These are phyloP conservation scores for Hybos culiciformis DNA, from an alignment of 2,888 invertebrate species.

Conservation along the genomic window DNA sequence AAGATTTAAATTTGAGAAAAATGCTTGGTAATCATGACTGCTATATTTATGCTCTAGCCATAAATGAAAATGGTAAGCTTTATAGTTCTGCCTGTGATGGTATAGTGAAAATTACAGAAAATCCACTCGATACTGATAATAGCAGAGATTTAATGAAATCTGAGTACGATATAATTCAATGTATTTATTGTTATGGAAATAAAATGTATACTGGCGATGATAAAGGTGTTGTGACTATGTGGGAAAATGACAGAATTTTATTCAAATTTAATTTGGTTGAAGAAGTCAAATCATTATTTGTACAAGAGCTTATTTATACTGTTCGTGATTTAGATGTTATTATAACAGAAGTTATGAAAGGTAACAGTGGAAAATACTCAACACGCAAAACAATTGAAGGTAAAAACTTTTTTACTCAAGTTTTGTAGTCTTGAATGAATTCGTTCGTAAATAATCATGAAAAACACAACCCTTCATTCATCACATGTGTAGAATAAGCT, in stretches of 20 bases:
- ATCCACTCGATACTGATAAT: slow-evolving; percentile 24
- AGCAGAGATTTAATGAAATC: slow-evolving; percentile 22
- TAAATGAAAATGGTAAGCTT: slow-evolving; percentile 29
- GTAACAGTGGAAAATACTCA: slow-evolving; percentile 30
- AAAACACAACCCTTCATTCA: no score
- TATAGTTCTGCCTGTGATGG: slow-evolving; percentile 35
- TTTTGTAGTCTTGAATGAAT: no score
- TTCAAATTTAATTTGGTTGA: slow-evolving; percentile 34
- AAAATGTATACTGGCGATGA: slow-evolving; percentile 33
- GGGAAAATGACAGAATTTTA: slow-evolving; percentile 32
- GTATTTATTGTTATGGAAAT: slow-evolving; percentile 27
- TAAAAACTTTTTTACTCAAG: no score
- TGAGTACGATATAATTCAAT: slow-evolving; percentile 30
- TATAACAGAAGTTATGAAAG: slow-evolving; percentile 23
- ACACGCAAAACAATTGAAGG: neutral
- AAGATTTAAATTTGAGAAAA: slow-evolving; percentile 25
- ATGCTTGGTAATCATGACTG: slow-evolving; percentile 28
- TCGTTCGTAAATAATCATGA: no score
- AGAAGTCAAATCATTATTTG: slow-evolving; percentile 32
- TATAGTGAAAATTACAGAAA: slow-evolving; percentile 26
- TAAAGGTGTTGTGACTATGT: slow-evolving; percentile 33
- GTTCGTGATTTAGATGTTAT: slow-evolving; percentile 33
- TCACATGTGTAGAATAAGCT: no score
- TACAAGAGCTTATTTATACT: slow-evolving; percentile 30
- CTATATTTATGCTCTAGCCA: slow-evolving; percentile 30